These are phyloP conservation scores for Melanocharis versteri DNA, from an alignment of 2,113 vertebrate species.

Conservation along the genomic window DNA sequence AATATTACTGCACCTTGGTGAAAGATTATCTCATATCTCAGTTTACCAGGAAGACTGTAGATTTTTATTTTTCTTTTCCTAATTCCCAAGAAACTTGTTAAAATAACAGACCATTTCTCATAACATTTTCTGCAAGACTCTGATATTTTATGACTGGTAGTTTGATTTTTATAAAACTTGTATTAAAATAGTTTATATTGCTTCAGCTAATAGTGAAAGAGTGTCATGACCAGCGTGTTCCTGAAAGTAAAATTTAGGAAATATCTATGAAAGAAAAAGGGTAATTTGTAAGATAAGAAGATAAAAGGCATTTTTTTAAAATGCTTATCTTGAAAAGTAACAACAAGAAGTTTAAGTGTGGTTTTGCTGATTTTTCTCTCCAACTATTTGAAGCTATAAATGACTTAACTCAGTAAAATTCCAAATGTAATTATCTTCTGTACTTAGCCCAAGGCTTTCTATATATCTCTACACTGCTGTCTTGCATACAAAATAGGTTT, in stretches of 20 bases:
- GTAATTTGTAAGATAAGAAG: conserved; percentile 71
- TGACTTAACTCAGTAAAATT: conserved; percentile 99
- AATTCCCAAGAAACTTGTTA: conserved; percentile 24
- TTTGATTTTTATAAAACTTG: conserved; percentile 51
- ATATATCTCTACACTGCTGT: conserved; percentile 91
- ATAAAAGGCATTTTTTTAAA: conserved; percentile 68
- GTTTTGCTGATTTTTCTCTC: conserved; percentile 83
- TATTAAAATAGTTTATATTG: conserved; percentile 48
- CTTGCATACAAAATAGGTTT: conserved; percentile 97
- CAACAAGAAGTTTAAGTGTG: conserved; percentile 83
- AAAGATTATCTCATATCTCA: conserved; percentile 24
- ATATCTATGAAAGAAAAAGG: conserved; percentile 63
- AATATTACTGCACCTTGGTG: not conserved
- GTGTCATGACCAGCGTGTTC: conserved; percentile 37
- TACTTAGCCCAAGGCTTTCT: conserved; percentile 92
- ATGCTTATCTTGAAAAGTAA: conserved; percentile 73
- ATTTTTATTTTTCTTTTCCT: not conserved
- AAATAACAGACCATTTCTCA: conserved; percentile 50
- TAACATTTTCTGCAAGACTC: conserved; percentile 51
- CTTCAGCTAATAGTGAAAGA: conserved; percentile 30
- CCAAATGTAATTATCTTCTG: conserved; percentile 99
- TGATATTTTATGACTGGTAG: conserved; percentile 52
- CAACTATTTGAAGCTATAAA: conserved; percentile 99
- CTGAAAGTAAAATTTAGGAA: conserved; percentile 70
- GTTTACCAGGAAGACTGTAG: conserved; percentile 18